phyloP scores from a whole-genome alignment of 2,113 vertebrate species.

The Oophaga pumilio region DNA sequence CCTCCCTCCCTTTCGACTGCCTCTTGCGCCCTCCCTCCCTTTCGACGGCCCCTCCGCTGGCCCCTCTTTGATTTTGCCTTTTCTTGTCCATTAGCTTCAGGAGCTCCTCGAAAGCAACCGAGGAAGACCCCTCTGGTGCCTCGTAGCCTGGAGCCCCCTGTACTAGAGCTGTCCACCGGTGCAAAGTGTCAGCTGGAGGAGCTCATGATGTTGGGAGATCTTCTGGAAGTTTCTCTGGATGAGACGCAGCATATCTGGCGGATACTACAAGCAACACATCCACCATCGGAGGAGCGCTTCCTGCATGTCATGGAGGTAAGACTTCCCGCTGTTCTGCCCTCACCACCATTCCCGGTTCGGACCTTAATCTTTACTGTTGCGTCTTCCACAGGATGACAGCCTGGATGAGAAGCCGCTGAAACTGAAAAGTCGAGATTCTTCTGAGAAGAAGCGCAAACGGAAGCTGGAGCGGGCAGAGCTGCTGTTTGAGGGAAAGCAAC shows the following conservation, averaged over 20 bases:
- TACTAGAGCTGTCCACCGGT: constrained; percentile 87
- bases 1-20: too few relatives aligned
- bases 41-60: too few relatives aligned
- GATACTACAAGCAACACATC: constrained; percentile 96
- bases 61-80: background rate
- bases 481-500: constrained; percentile 80
- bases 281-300: constrained; percentile 92
- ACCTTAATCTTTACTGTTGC: background rate
- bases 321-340: background rate
- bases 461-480: constrained; percentile 90
- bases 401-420: constrained; percentile 89
- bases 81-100: constrained; percentile 72
- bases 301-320: constrained; percentile 95
- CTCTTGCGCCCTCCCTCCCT: too few relatives aligned
- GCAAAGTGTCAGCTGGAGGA: constrained; percentile 94
- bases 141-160: constrained; percentile 92
- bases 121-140: constrained; percentile 94
- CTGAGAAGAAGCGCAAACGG: constrained; percentile 90
- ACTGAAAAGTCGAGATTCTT: constrained; percentile 87
- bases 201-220: constrained; percentile 97
- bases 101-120: constrained; percentile 91
- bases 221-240: constrained; percentile 94
- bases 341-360: background rate
- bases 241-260: constrained; percentile 99
- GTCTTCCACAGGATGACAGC: constrained; percentile 79